These are phyloP conservation scores for Clytia hemisphaerica DNA, from an alignment of 30 jellyfish, hydroid and myxozoan species.

Conservation along the genomic window DNA sequence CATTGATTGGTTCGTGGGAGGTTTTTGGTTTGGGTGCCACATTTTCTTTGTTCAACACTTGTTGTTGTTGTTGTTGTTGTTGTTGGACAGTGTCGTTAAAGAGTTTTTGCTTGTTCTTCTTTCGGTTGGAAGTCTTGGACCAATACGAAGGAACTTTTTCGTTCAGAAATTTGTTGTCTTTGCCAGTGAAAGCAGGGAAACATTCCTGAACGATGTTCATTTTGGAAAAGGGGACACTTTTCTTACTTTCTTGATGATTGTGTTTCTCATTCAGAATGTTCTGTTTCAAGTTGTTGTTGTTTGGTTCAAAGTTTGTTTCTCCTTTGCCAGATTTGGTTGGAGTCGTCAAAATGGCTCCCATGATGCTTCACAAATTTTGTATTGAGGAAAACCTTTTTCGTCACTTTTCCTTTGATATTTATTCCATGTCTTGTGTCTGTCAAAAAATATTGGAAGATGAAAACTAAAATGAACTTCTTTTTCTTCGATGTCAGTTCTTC, in stretches of 20 bases:
- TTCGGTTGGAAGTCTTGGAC: slow-evolving; percentile 46
- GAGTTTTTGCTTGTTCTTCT: slow-evolving; percentile 67
- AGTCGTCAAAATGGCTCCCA: slow-evolving; percentile 91
- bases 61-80: not conserved
- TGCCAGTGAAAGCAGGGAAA: slow-evolving; percentile 74
- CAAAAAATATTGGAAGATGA: no score
- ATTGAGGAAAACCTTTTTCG: no score
- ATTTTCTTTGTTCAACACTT: slow-evolving; percentile 22
- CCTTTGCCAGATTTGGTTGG: slow-evolving; percentile 38
- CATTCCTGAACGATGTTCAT: slow-evolving; percentile 88
- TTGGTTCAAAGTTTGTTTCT: slow-evolving; percentile 14
- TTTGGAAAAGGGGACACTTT: slow-evolving; percentile 69
- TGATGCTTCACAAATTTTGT: not conserved
- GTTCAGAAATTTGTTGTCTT: slow-evolving; percentile 72
- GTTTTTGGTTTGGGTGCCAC: slow-evolving; percentile 11
- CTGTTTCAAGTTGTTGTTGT: slow-evolving; percentile 58
- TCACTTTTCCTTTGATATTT: no score
- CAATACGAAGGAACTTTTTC: slow-evolving; percentile 87
- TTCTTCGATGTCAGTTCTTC: no score
- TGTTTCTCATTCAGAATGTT: slow-evolving; percentile 23
- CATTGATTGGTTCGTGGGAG: slow-evolving; percentile 30
- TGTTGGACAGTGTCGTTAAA: no score
- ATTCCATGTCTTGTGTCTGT: no score
- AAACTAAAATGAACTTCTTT: no score
- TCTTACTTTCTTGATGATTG: slow-evolving; percentile 42